These are phyloP conservation scores for Oconnorella tubifera DNA, from an alignment of 2,888 invertebrate species.

Conservation along the genomic window DNA sequence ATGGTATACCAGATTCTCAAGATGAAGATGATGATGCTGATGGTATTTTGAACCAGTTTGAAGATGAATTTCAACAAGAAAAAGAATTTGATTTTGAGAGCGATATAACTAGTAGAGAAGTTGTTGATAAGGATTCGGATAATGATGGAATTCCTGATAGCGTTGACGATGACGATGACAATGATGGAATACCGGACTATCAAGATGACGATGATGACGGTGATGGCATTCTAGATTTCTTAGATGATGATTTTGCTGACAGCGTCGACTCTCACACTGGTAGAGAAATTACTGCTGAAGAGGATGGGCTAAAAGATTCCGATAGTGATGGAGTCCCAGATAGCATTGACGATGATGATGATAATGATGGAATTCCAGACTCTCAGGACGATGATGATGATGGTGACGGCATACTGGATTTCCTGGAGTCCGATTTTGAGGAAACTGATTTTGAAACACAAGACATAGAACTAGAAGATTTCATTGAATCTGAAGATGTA, in stretches of 20 bases:
- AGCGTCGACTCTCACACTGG: too few relatives aligned
- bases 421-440: conserved; percentile 29
- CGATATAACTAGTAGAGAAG: background rate
- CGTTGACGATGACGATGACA: conserved; percentile 39
- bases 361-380: conserved; percentile 19
- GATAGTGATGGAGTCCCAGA: conserved; percentile 38
- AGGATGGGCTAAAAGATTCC: conserved; percentile 13
- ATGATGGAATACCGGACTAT: conserved; percentile 37
- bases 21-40: conserved; percentile 21
- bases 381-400: conserved; percentile 14
- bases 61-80: conserved; percentile 23
- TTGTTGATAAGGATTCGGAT: conserved; percentile 29
- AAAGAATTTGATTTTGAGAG: conserved; percentile 17
- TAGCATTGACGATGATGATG: conserved; percentile 29
- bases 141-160: conserved; percentile 11
- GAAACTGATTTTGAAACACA: background rate
- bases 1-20: conserved; percentile 27
- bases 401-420: conserved; percentile 29
- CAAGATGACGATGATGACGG: conserved; percentile 23
- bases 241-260: conserved; percentile 24
- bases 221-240: conserved; percentile 21
- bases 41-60: conserved; percentile 34
- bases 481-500: conserved; percentile 11
- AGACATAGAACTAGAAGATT: background rate
- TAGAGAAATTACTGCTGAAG: too few relatives aligned